Evolutionary conservation across 92 coral and sea anemone genomes (phyloP), one percentile per base, ranked within the genome.

Genomic region (Zoanthus gigantus): DNA sequence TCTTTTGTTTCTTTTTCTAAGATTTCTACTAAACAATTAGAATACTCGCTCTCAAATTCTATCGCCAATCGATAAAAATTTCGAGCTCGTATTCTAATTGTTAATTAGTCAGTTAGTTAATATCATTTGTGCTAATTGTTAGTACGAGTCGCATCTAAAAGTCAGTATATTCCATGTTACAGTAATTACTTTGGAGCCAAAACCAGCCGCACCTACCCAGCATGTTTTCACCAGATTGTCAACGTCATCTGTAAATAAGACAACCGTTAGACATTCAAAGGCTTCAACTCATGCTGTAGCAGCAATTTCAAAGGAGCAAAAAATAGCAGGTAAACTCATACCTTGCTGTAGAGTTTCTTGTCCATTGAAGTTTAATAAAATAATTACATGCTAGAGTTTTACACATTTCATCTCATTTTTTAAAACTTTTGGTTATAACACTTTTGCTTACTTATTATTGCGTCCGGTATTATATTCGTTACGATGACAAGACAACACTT

Each of bases 151-250:
- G n/a, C 66, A 5, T 44, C 50, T 32, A 72, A 23, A 76, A 29
- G 23, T 1, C 17, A 8, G 28, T 30, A 7, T 14, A 44, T 80
- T 29, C 0, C 5, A 4, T 28, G 23, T 63, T 80, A 80, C 45
- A 80, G 85, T 14, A 10, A 42, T 65, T 18, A 80, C 34, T 10
- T 45, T 81, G 75, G 75, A 81, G 71, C 74, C 61, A 30, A n/a
- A 15, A 48, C 85, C 85, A 7, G 44, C 74, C 50, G 85, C 44
- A 6, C 57, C 44, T 66, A 50, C 58, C 0, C 61, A 81, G 44
- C 61, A 58, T 4, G 85, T 52, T 10, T 81, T 65, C 12, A 48
- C 66, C 12, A 1, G 46, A 23, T 53, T 46, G 16, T 74, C 85
- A 7, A 67, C 76, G 9, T 11, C 85, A 23, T 14, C 85, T 45